Evolutionary conservation across 1,140 invertebrate genomes (phyloP), one percentile per base, ranked within the genome.

Genomic region (Muscidifurax raptorellus): DNA sequence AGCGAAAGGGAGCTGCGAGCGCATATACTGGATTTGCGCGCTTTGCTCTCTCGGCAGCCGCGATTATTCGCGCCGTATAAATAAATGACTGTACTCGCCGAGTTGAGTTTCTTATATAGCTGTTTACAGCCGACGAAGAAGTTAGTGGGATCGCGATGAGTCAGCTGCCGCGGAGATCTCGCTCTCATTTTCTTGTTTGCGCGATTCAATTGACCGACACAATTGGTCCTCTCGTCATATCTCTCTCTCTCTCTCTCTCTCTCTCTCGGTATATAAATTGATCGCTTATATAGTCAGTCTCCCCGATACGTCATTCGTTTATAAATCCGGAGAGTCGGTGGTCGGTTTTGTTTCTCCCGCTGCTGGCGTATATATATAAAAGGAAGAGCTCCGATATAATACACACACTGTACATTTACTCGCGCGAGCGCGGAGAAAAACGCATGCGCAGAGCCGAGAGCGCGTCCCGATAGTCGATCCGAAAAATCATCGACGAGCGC

Each of bases 401-500:
- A 59, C 18, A 59, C 22, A 59, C 22, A 18, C 18, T 59, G 52
- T 30, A n/a, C 30, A 30, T 69, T 69, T 36, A 40, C 28, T 40
- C 71, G 32, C 71, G 32, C 28, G 28, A 9, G 27, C 69, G 30
- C n/a, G 12, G 74, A 83, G 74, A 76, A 22, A 82, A 40, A 74
- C 71, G 71, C 71, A 74, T 74, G 71, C 71, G 71, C 71, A 59
- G 52, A 59, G 27, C 7, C 7, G 71, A 59, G 80, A 71, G n/a
- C 36, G 32, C 64, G 64, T 18, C 40, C 40, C 36, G 66, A 64
- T 59, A 66, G 81, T 78, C 71, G 80, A 83, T 40, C 78, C 82
- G 52, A 59, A 59, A 59, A 59, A 59, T 59, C 52, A 59, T 82
- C 82, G 64, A 86, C 82, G 74, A 69, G 78, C 52, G 36, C 36